A percentile compares a stretch with the other conserved stretches of the same genome.
Conservation (phyloP, 2,797 vertebrate species). For the Megaceryle alcyon region DNA sequence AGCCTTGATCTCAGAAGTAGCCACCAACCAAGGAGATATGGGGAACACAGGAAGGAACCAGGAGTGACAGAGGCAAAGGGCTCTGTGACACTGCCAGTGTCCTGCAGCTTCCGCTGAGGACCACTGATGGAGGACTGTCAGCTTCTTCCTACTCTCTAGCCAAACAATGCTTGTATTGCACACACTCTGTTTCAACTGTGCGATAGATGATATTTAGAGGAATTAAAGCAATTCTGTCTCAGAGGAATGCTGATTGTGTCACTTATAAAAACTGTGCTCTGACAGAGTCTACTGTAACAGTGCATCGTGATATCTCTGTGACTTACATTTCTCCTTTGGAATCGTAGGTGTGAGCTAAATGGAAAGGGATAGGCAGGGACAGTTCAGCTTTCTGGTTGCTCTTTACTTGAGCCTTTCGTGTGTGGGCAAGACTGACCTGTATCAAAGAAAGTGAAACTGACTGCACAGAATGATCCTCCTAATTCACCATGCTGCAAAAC, state of each 20-base stretch:
- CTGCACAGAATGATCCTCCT: not conserved
- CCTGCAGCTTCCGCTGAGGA: not conserved
- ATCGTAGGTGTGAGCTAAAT: not conserved
- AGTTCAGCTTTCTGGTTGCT: not conserved
- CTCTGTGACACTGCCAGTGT: not conserved
- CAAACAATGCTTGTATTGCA: not conserved
- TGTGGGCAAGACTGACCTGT: not conserved
- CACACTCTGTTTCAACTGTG: not conserved
- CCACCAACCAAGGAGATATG: not conserved
- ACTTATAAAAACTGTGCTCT: not conserved
- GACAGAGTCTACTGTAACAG: not conserved
- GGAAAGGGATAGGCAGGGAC: not conserved
- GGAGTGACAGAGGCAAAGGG: not conserved
- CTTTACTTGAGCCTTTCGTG: not conserved
- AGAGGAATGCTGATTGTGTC: not conserved
- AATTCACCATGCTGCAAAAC: slow-evolving; percentile 10
- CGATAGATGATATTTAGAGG: not conserved
- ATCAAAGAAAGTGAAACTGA: slow-evolving; percentile 48
- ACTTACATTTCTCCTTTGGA: not conserved
- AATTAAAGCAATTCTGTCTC: not conserved
- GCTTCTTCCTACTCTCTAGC: not conserved
- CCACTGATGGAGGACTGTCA: not conserved
- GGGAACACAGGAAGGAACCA: not conserved
- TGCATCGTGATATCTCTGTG: not conserved
- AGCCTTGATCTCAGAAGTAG: not conserved